Percentiles rank a stretch among this genome's conserved stretches.
Conservation (phyloP, 2,888 invertebrate genomes). For the Drosophila paracracens region DNA sequence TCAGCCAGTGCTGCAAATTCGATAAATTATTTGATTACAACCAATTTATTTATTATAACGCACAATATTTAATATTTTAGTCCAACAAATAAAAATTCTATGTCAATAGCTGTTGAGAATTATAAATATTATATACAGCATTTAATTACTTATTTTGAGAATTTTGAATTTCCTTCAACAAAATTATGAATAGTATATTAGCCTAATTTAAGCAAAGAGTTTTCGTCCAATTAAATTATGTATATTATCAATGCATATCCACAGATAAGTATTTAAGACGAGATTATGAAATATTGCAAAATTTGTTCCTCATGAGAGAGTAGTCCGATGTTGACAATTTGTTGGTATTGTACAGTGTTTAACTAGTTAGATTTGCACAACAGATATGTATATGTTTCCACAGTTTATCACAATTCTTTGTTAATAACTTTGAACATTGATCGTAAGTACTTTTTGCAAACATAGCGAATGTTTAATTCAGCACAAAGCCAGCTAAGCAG, state of each 20-base stretch:
- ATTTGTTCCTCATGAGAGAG: not conserved
- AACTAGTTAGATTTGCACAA: not conserved
- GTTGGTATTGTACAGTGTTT: not conserved
- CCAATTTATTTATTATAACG: not conserved
- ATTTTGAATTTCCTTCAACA: not conserved
- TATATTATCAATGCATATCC: not conserved
- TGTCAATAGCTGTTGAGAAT: not conserved
- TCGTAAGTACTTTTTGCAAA: constrained; percentile 6
- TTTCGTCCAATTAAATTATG: not conserved
- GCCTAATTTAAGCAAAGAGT: not conserved
- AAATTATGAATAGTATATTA: not conserved
- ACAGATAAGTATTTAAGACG: not conserved
- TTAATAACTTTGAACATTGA: not conserved
- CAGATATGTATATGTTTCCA: not conserved
- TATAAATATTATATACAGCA: not conserved
- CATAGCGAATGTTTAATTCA: constrained; percentile 10
- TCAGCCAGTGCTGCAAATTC: not conserved
- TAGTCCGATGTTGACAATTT: not conserved
- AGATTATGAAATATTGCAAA: not conserved
- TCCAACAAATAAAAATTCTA: not conserved
- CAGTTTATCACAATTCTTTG: not conserved
- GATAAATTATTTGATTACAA: not conserved
- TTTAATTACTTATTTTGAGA: not conserved
- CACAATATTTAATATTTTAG: not conserved
- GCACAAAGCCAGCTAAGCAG: constrained; percentile 21